Evolutionary conservation across 2,888 invertebrate genomes (phyloP), one percentile per base, ranked within the genome.

Genomic region (Seira musarum): DNA sequence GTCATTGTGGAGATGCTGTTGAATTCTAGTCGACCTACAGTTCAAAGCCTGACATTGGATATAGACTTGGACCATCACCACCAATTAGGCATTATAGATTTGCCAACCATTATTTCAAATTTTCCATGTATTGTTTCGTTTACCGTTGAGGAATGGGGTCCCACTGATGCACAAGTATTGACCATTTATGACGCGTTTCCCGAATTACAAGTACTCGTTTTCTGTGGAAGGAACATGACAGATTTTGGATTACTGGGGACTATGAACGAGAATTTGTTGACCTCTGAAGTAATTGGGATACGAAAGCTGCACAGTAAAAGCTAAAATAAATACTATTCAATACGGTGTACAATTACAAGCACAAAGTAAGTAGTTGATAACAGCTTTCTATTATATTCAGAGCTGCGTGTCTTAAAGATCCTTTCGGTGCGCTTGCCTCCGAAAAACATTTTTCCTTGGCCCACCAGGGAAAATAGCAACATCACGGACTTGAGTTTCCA

Each of bases 371-470:
- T 60, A 8, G 3, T 49, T 13, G 15, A 19, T 5, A 66, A n/a
- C 1, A 21, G 49, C 40, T 40, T 8, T 22, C 40, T 1, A 68
- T 10, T 46, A 25, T 15, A 17, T 6, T 46, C 66, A 77, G 77
- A 24, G 2, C 57, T 78, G 5, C 65, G n/a, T 24, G 46, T 71
- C 49, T 21, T 78, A 2, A 78, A 78, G 65, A 71, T 78, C 0
- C 71, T 71, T 61, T 78, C 78, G 1, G n/a, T 78, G 19, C 78
- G 78, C 1, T 15, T 78, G n/a, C 78, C 78, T 2, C 71, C 78
- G 5, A 78, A 78, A 65, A 78, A 78, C 46, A 71, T 78, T 2
- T 78, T 78, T 19, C 78, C 78, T 0, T 78, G 78, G 78, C 78
- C 78, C 13, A 71, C 40, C 65, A 71, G 71, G 24, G 71, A 78